Base-by-base conservation (phyloP, 2,888 invertebrate genomes). In the Cheilosia grossa region DNA sequence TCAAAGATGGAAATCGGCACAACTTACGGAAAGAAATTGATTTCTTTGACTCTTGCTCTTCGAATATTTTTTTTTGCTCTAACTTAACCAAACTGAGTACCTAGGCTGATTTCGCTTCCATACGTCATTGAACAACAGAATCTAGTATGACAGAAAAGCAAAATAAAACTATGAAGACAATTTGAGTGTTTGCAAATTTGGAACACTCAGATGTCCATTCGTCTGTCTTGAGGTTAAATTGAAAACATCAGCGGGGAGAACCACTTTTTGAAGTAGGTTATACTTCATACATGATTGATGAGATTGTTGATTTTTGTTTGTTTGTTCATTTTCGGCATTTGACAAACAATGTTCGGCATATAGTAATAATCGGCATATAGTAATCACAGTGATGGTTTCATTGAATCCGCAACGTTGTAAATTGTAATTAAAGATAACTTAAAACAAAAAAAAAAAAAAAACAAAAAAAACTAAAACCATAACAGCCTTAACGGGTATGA, bases 201-300 rank as follows among this genome's bases (percentile, higher is more conserved):
- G 40, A 53, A 40, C 49, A 51, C 30, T 63, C 9, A n/a, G 10
- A 24, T 7, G 21, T n/a, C 33, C 6, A 27, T 40, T 53, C 27
- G 19, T 51, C 13, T 13, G 5, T 5, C 19, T 24, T 24, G 7
- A 24, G 17, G 9, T 51, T 13, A 13, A 5, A 24, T 13, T 13
- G 6, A 19, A 9, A 24, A 30, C 13, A 30, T 15, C 17, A 17
- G 19, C 42, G 47, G 19, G 21, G 30, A 44, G 56, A 69, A 56
- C 21, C 56, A 69, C 69, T 69, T 33, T 4, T 44, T 33, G 4
- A 21, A 67, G 69, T 69, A 42, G 37, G 13, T 37, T 13, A 9
- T 9, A 19, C 19, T 47, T 47, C 9, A 2, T 7, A 47, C 27
- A 17, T 51, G 33, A 30, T 53, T 42, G 67, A 54, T 69, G 56